Base-by-base conservation (phyloP, 2,797 vertebrate species). In the Parambassis ranga region DNA sequence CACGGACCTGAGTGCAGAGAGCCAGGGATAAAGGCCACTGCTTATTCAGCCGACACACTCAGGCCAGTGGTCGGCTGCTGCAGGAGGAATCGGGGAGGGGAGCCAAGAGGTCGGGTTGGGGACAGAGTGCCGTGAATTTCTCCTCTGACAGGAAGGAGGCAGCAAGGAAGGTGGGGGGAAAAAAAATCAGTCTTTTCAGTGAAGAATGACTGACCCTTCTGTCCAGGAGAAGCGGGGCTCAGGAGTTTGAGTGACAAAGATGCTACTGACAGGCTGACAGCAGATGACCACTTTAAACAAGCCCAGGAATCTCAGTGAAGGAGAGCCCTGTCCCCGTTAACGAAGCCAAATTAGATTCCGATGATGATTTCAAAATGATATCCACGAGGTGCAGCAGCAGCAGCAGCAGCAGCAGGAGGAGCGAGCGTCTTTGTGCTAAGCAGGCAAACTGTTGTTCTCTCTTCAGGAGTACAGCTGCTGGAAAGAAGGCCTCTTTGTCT, bases 191-290 rank as follows among this genome's bases (percentile, higher is more conserved):
- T 76, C 77, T 87, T 84, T 83, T 89, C 82, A 86, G 71, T 62
- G 73, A 75, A 70, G 84, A 87, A 90, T 91, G 84, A 90, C 83
- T 90, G 81, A 68, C 39, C 65, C 83, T 78, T 91, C 78, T 91
- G 89, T 92, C 82, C 82, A 77, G 62, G 75, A 65, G 78, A 38
- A 36, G 69, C 37, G 52, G 66, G 48, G 61, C 85, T 84, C 80
- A 74, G 76, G 81, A 84, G 83, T 59, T 38, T 71, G 71, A 82
- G 72, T 87, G 88, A 93, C 91, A 92, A 92, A 91, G 91, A 87
- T 90, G 79, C 81, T 79, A 86, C 81, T 89, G 87, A 90, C 77
- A 48, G 64, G 37, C 67, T 65, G 70, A 67, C 77, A 75, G 75
- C 87, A 83, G 87, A 88, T 89, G 84, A 90, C 87, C 75, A 62